Conservation (phyloP, 2,113 vertebrate genomes). For the Oreochromis aureus region DNA sequence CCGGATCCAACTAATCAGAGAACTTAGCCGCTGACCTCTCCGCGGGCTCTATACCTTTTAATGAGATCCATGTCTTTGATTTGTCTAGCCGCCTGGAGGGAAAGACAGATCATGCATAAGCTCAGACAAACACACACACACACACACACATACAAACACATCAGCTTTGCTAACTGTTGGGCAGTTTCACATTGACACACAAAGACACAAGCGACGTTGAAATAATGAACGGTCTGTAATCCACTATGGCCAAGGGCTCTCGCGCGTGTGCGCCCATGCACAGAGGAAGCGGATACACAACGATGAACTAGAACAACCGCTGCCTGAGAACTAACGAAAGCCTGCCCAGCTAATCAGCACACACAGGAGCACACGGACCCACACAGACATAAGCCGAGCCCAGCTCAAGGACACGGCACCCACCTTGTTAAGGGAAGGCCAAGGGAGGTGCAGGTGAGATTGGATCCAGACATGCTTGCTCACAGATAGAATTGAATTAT, state of each 20-base stretch:
- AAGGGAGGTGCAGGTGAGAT: conserved; percentile 65
- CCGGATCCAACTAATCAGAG: conserved; percentile 56
- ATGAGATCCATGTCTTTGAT: conserved; percentile 67
- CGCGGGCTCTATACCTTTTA: conserved; percentile 48
- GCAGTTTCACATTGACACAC: conserved; percentile 9
- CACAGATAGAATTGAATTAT: conserved; percentile 75
- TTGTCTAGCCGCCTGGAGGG: conserved; percentile 35
- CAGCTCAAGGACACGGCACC: conserved; percentile 62
- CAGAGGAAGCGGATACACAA: conserved; percentile 8
- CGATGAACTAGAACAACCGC: neutral
- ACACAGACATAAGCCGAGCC: neutral
- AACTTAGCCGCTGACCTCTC: conserved; percentile 55
- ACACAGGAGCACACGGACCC: conserved; percentile 14
- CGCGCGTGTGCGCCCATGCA: neutral
- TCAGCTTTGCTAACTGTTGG: neutral
- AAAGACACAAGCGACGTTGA: neutral
- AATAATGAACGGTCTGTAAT: conserved; percentile 46
- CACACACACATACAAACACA: neutral
- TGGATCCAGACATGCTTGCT: conserved; percentile 64
- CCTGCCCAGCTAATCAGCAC: conserved; percentile 30
- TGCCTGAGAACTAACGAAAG: conserved; percentile 10
- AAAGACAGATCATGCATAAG: conserved; percentile 26
- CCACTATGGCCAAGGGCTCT: conserved; percentile 13
- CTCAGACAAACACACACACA: neutral
- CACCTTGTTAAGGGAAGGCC: conserved; percentile 54